A percentile compares a stretch with the other conserved stretches of the same genome.
These are phyloP conservation scores for Loris lydekkerianus DNA, from an alignment of 2,797 vertebrate genomes.

Conservation along the genomic window DNA sequence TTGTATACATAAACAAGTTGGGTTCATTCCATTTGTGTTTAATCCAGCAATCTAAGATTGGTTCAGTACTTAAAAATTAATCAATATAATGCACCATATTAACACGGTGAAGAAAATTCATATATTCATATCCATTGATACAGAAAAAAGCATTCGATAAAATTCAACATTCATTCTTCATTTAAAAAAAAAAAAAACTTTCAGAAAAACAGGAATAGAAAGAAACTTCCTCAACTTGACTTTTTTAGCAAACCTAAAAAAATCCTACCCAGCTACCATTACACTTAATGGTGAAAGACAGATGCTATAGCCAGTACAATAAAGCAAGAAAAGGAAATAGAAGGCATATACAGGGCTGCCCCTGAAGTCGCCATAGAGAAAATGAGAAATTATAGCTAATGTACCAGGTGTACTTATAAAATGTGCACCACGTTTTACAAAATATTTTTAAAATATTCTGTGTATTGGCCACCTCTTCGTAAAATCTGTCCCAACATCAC, in stretches of 20 bases:
- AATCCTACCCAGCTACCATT: neutral
- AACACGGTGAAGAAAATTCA: neutral
- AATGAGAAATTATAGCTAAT: too few species aligned
- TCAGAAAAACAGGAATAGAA: neutral
- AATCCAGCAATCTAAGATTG: neutral
- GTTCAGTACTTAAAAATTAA: slow-evolving; percentile 48
- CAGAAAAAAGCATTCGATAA: neutral
- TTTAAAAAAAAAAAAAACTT: neutral
- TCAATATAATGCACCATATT: neutral
- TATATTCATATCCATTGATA: neutral
- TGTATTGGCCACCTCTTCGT: too few species aligned
- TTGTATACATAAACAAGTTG: neutral
- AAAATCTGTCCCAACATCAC: neutral
- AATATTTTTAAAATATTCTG: too few species aligned
- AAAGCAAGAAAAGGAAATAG: slow-evolving; percentile 7
- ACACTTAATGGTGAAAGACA: neutral
- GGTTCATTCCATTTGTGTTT: neutral
- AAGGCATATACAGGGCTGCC: neutral
- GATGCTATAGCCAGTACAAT: neutral
- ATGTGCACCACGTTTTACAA: too few species aligned
- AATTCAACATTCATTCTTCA: neutral
- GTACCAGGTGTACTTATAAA: too few species aligned
- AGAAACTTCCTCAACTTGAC: neutral
- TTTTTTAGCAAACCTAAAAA: neutral
- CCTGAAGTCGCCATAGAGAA: too few species aligned